Base-by-base conservation (phyloP, 2,797 vertebrate genomes). In the Sebastes taczanowskii region DNA sequence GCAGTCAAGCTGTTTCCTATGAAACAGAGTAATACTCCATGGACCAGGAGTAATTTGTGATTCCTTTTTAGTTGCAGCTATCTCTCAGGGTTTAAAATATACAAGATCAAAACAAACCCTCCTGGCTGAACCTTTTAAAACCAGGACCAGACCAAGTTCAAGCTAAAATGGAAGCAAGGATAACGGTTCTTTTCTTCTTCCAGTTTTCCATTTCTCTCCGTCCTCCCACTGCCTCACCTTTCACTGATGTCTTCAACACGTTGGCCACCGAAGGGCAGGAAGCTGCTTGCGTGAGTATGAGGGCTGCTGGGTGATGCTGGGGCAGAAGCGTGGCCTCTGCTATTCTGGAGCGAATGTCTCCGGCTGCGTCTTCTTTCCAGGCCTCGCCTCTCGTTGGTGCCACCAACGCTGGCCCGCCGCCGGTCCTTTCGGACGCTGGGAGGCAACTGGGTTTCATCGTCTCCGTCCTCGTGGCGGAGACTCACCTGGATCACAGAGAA, bases 321-420 rank as follows among this genome's bases (percentile, higher is more conserved):
- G 46, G 96, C 97, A 0, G 98, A 98, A 14, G 95, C 74, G 6
- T 95, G 93, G 63, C 96, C 97, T 90, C 94, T 96, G 89, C 85
- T 18, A 0, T 78, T 97, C 89, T 99, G 98, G 11, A 97, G 95
- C 0, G 98, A 99, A 91, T 99, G 98, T 85, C 98, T 95, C 70
- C 97, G 96, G 92, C 98, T 99, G 74, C 98, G 95, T 46, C 98
- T 94, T 20, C 98, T 96, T 90, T 98, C 97, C 62, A 98, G 90
- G 38, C 97, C 97, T 29, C 95, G 92, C 42, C 91, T 95, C 80
- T 98, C 97, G 0, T 90, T 94, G 2, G 91, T 84, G 0, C 96
- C 96, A 0, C 97, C 97, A 0, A 98, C 87, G 1, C 97, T 99
- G 78, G 97, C 95, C 25, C 98, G 95, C 13, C 98, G 91, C 14